Evolutionary conservation across 2,113 vertebrate genomes (phyloP).

Genomic region (Dascyllus trimaculatus): DNA sequence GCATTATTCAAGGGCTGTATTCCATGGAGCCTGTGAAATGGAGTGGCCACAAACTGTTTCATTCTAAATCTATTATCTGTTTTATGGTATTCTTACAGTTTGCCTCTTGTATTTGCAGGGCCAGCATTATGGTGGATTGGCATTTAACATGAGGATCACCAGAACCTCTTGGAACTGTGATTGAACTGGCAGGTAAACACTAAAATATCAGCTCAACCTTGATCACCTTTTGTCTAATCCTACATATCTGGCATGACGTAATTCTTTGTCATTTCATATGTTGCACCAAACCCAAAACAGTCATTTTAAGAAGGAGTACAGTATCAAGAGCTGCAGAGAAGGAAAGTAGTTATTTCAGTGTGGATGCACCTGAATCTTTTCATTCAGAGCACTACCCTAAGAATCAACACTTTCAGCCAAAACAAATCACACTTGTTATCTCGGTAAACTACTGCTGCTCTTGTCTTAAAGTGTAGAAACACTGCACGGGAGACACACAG

Average conservation of each 20-base stretch:
- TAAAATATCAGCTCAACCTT: not conserved
- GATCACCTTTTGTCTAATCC: not conserved
- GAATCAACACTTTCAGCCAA: conserved; percentile 6
- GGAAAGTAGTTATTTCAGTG: not conserved
- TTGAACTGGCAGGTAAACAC: conserved; percentile 82
- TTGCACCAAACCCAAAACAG: not conserved
- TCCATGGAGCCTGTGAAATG: conserved; percentile 13
- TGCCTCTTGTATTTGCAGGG: conserved; percentile 70
- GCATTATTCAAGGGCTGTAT: conserved; percentile 52
- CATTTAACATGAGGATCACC: conserved; percentile 73
- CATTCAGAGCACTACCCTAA: not conserved
- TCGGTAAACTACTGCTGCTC: conserved; percentile 19
- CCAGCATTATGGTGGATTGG: conserved; percentile 51
- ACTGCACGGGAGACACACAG: not conserved
- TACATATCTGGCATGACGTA: too few species aligned
- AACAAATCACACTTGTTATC: conserved; percentile 41
- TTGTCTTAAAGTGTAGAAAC: conserved; percentile 20
- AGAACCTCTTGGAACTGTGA: conserved; percentile 66
- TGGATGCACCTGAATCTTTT: not conserved
- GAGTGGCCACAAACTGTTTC: conserved; percentile 35
- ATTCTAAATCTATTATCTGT: conserved; percentile 34
- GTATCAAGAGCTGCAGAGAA: not conserved
- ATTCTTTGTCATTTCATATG: not conserved
- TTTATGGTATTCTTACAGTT: conserved; percentile 37
- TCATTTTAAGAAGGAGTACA: not conserved